Base-by-base conservation (phyloP, 1,140 invertebrate genomes). In the Hermetia illucens region DNA sequence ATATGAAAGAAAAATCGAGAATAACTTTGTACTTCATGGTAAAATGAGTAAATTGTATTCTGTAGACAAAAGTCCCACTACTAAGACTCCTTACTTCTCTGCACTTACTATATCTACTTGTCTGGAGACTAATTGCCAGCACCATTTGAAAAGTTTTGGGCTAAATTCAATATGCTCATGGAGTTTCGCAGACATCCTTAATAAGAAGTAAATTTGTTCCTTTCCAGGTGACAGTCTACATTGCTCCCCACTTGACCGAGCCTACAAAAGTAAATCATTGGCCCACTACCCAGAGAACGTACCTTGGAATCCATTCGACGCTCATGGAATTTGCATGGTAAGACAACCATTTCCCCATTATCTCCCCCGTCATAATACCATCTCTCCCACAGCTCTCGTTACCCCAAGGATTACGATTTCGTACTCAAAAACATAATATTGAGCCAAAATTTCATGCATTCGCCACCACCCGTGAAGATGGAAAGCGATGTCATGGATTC, bases 391-490 rank as follows among this genome's bases (percentile, higher is more conserved):
- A 58, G 55, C 70, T 98, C 21, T 93, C 88, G 60, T 68, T 97
- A 52, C 94, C 94, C 24, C 81, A 82, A 62, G 93, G 94, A 32
- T 63, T 98, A 13, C 75, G 82, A 48, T 96, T 98, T 66, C 76
- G 85, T 36, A 96, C 92, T 4, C 90, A 96, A 61, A 92, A 90
- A 62, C 84, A 95, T 62, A 74, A 77, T 32, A 72, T 89, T 42
- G 79, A 85, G 44, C 82, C 92, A 12, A 74, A 72, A 44, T 96
- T 96, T 69, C 95, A 98, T 62, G 89, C 91, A 33, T 99, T 98
- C 70, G 76, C 97, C 6, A 89, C 97, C 30, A 98, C 94, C 15
- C 76, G 82, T 52, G 92, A 97, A 69, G 91, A 98, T 75, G 95
- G 94, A 31, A 81, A 81, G 42, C 71, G 90, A 47, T 81, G 79